Evolutionary conservation across 2,797 vertebrate species (phyloP), one percentile per base, ranked within the genome.

Genomic region (Sebastes nivosus): DNA sequence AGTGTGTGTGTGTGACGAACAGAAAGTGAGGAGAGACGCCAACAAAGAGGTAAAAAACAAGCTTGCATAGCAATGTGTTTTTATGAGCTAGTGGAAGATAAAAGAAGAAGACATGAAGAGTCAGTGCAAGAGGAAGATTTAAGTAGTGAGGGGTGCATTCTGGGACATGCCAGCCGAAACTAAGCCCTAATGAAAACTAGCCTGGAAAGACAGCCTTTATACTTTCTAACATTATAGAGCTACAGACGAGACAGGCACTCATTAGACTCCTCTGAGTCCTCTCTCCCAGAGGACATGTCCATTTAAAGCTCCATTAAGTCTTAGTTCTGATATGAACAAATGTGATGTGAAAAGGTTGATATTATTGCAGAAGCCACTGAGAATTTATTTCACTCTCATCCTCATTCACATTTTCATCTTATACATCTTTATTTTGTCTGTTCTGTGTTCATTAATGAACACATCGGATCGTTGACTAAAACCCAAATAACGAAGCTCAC

Each of bases 121-220:
- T 70, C 77, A 29, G 75, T 72, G 72, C 64, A 69, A 78, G 72
- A 85, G 34, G 73, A 27, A 85, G 85, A 87, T 88, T 68, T 72
- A 69, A 76, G 65, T 27, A 59, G 30, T 34, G 82, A 84, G 70
- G 3, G 74, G 90, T 82, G 89, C 88, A 87, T 88, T 89, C 88
- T 83, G 89, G 89, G 89, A 91, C 80, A 75, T 32, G 27, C 1
- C 61, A 30, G 65, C 11, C 34, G 55, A 18, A 79, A 65, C 63
- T 84, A 79, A 88, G 84, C 74, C 71, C 70, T n/a, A 12, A 73
- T 84, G 63, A 87, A 58, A 76, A 58, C 11, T 5, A 69, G 52
- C 29, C 64, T 52, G 70, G 54, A 64, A 79, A 78, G 66, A 60
- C 46, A 6, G 27, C 16, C 10, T 30, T 68, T 71, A 4, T 50